Evolutionary conservation across 2,888 invertebrate genomes (phyloP).

Genomic region (Pristionchus entomophagus): DNA sequence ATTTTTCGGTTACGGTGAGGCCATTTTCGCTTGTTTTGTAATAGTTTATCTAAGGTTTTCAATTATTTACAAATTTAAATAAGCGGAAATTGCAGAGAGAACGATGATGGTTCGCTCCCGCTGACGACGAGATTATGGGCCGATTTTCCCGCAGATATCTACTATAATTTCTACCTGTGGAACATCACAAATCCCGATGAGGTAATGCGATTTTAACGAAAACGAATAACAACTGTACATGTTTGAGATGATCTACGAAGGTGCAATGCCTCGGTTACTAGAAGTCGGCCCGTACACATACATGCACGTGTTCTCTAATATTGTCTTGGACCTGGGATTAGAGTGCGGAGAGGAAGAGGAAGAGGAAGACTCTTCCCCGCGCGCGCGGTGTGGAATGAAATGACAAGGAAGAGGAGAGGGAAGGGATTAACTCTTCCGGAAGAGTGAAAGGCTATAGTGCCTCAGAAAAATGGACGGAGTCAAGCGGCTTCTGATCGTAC

Average conservation of each 20-base stretch:
- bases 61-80: no score
- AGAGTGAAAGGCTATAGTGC: no score
- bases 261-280: not conserved
- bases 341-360: no score
- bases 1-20: not conserved
- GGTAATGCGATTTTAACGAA: not conserved
- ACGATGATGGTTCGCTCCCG: not conserved
- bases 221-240: not conserved
- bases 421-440: no score
- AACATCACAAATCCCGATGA: constrained; percentile 34
- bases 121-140: not conserved
- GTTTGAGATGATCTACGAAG: not conserved
- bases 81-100: not conserved
- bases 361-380: no score
- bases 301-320: not conserved
- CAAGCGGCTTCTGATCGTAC: no score
- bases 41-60: not conserved
- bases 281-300: not conserved
- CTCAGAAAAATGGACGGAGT: no score
- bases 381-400: no score
- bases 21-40: not conserved
- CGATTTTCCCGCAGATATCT: not conserved
- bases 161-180: constrained; percentile 21
- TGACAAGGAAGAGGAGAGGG: no score
- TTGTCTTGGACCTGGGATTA: no score